These are phyloP conservation scores for Sinocyclocheilus rhinocerous DNA, from an alignment of 2,113 vertebrate genomes.

Conservation along the genomic window DNA sequence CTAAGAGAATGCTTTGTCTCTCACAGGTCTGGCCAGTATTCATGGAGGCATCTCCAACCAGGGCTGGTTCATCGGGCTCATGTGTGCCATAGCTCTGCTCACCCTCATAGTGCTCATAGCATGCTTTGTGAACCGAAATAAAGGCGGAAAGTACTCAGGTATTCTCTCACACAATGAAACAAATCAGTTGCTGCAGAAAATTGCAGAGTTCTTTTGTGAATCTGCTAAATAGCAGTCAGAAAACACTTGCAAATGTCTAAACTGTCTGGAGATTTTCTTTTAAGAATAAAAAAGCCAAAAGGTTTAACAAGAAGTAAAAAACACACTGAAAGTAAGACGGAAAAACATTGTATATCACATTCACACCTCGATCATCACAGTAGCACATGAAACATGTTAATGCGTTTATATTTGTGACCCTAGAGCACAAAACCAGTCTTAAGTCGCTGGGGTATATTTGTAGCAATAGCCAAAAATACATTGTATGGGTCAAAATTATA, in stretches of 20 bases:
- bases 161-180: conserved; percentile 57
- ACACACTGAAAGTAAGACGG: not conserved
- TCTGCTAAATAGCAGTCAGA: not conserved
- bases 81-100: conserved; percentile 93
- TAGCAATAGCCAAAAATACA: too few relatives aligned
- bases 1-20: conserved; percentile 67
- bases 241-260: not conserved
- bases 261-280: not conserved
- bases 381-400: not conserved
- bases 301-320: not conserved
- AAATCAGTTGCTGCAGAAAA: not conserved
- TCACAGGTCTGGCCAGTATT: conserved; percentile 85
- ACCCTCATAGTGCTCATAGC: conserved; percentile 87
- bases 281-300: not conserved
- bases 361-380: not conserved
- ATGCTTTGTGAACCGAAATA: conserved; percentile 96
- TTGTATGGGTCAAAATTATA: too few relatives aligned
- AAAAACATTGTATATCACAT: conserved; percentile 3
- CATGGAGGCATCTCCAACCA: conserved; percentile 89
- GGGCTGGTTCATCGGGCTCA: conserved; percentile 97
- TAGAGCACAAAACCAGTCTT: too few relatives aligned
- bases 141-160: conserved; percentile 98
- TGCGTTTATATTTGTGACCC: conserved; percentile 13
- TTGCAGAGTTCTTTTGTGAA: not conserved
- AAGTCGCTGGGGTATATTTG: too few relatives aligned